A percentile compares a stretch with the other conserved stretches of the same genome.
Evolutionary conservation across 2,888 invertebrate species (phyloP).

Genomic region (Deilephila elpenor): DNA sequence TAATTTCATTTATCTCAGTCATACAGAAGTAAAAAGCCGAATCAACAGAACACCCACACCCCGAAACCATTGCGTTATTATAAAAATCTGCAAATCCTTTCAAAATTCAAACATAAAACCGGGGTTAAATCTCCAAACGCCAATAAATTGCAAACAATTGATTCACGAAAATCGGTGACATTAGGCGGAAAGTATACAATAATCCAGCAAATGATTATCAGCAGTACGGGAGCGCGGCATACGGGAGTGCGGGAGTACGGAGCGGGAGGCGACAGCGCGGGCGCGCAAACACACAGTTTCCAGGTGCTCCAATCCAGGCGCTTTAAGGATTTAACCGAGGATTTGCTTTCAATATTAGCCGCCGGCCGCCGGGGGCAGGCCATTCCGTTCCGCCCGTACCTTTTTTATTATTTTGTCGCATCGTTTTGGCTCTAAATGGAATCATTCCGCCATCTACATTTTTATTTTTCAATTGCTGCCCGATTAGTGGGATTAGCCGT

Average conservation of each 20-base stretch:
- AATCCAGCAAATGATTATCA: constrained; percentile 82
- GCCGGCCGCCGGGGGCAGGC: constrained; percentile 73
- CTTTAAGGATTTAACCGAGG: constrained; percentile 85
- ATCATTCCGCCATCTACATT: constrained; percentile 85
- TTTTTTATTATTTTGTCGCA: constrained; percentile 85
- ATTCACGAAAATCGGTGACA: constrained; percentile 72
- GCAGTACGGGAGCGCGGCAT: not conserved
- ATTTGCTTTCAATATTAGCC: constrained; percentile 86
- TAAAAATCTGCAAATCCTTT: constrained; percentile 48
- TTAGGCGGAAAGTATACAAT: constrained; percentile 80
- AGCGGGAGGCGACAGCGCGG: constrained; percentile 51
- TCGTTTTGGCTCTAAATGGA: constrained; percentile 84
- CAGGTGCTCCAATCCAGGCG: constrained; percentile 82
- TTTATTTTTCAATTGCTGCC: constrained; percentile 85
- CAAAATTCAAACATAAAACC: constrained; percentile 57
- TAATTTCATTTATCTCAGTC: not conserved
- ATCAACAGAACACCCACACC: not conserved
- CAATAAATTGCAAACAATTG: constrained; percentile 68
- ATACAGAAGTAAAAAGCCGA: not conserved
- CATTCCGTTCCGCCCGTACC: constrained; percentile 75
- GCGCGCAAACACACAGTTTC: constrained; percentile 76
- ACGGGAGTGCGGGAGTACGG: constrained; percentile 37
- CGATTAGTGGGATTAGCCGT: constrained; percentile 85
- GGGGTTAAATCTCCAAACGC: constrained; percentile 50
- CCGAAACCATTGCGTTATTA: not conserved